Evolutionary conservation across 2,797 vertebrate species (phyloP), one percentile per base, ranked within the genome.

Genomic region (Craterocephalus amniculus): DNA sequence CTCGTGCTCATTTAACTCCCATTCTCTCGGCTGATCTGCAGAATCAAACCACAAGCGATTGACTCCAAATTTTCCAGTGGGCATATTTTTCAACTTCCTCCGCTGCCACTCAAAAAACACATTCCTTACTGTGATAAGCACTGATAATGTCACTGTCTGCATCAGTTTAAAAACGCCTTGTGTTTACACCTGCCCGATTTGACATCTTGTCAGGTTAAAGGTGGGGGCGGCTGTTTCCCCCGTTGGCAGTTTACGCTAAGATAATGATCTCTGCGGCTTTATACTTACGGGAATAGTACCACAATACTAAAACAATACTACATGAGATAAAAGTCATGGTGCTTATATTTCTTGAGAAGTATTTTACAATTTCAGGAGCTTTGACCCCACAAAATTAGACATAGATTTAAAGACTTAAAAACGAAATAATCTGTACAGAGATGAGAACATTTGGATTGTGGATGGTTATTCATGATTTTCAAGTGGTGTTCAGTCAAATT

Each of bases 81-180:
- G 31, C 12, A 60, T 56, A 63, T 59, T 58, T 58, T 69, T 51
- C 48, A 12, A 56, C 72, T 71, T 73, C 71, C 70, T 70, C 56
- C 58, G 1, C 59, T 77, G 66, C 73, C 59, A 55, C 58, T 71
- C 56, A 38, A 26, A 48, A 48, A 45, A 57, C 58, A 34, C 71
- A 72, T 72, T 72, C 68, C 67, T 72, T 0, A 13, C n/a, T 14
- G 68, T 35, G 64, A 78, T 72, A 72, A 54, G 32, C 29, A 7
- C 38, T 29, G 66, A 76, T 78, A 75, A 27, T 38, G 62, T 67
- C 68, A 58, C 71, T 4, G 72, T 72, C 79, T 81, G 63, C 63
- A 68, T 65, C 67, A 58, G 72, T 76, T 75, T 75, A 43, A 62
- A 66, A 77, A 73, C 5, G 13, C 32, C 57, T 58, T 58, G 35